Percentiles rank a stretch among this genome's conserved stretches.
Conservation (phyloP, 2,113 vertebrate genomes). For the Pygoscelis adeliae region DNA sequence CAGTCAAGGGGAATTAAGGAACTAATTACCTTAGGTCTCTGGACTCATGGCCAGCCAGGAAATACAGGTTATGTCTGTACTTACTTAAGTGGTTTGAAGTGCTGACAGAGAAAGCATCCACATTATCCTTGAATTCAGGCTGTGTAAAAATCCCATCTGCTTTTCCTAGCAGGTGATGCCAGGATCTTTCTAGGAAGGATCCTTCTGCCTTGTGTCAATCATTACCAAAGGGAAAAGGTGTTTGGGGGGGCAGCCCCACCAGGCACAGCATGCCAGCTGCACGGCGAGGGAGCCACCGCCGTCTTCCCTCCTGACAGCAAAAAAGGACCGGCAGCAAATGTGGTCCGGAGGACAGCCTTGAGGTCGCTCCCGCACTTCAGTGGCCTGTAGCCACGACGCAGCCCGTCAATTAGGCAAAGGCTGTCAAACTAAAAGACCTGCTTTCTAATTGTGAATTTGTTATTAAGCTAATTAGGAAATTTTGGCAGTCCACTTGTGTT, state of each 20-base stretch:
- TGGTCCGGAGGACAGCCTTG: background rate
- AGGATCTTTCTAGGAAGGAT: constrained; percentile 43
- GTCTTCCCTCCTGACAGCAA: accelerated
- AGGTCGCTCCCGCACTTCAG: background rate
- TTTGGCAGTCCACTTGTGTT: background rate
- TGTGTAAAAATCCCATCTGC: constrained; percentile 30
- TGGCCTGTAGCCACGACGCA: background rate
- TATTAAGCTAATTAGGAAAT: background rate
- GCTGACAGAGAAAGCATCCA: constrained; percentile 13
- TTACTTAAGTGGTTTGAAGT: constrained; percentile 1
- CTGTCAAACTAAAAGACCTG: background rate
- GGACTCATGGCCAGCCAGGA: background rate
- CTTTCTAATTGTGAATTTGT: background rate
- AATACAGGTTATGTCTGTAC: background rate
- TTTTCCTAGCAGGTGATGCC: constrained; percentile 33
- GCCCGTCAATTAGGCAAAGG: background rate
- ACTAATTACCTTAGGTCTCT: background rate
- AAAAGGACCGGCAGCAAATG: background rate
- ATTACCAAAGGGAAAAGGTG: constrained; percentile 13
- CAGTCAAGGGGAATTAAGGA: background rate
- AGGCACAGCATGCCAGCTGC: background rate
- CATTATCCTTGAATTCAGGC: background rate
- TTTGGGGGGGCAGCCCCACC: background rate
- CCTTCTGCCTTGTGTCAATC: constrained; percentile 45
- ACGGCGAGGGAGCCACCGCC: accelerated